These are phyloP conservation scores for Clanis bilineata DNA, from an alignment of 2,888 invertebrate genomes.

Conservation along the genomic window DNA sequence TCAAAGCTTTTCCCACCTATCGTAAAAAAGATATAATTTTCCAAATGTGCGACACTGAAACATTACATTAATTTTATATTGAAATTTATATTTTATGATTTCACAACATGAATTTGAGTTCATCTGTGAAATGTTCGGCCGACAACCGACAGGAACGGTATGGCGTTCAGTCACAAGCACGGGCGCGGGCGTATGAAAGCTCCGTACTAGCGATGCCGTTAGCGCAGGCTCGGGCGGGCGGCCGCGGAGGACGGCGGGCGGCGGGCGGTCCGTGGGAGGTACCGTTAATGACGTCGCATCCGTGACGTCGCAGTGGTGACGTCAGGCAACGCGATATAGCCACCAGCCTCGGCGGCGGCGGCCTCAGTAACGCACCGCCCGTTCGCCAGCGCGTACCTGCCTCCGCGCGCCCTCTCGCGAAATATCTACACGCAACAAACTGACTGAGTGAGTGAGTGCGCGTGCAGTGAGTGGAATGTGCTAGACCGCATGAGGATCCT, in stretches of 20 bases:
- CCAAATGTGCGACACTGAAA: neutral
- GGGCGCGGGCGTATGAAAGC: conserved; percentile 69
- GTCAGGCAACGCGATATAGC: conserved; percentile 80
- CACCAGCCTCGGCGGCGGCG: conserved; percentile 79
- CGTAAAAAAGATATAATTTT: neutral
- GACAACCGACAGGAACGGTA: conserved; percentile 38
- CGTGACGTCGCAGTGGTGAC: conserved; percentile 76
- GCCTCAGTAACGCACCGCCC: conserved; percentile 82
- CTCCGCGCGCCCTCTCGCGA: conserved; percentile 69
- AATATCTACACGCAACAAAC: conserved; percentile 55
- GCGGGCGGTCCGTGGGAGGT: conserved; percentile 81
- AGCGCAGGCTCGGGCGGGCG: conserved; percentile 81
- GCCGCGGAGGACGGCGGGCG: conserved; percentile 61
- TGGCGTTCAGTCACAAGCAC: conserved; percentile 33
- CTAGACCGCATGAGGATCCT: conserved; percentile 82
- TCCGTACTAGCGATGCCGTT: conserved; percentile 80
- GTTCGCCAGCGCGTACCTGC: conserved; percentile 69
- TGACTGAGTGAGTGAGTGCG: conserved; percentile 77
- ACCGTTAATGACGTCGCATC: conserved; percentile 79
- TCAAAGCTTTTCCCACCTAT: neutral
- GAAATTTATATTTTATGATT: neutral
- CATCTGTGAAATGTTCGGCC: conserved; percentile 25
- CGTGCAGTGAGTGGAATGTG: conserved; percentile 81
- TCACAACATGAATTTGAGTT: neutral
- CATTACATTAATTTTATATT: neutral